Percentiles rank a stretch among this genome's conserved stretches.
Conservation (phyloP, 2,888 invertebrate genomes). For the Globia sparganii region DNA sequence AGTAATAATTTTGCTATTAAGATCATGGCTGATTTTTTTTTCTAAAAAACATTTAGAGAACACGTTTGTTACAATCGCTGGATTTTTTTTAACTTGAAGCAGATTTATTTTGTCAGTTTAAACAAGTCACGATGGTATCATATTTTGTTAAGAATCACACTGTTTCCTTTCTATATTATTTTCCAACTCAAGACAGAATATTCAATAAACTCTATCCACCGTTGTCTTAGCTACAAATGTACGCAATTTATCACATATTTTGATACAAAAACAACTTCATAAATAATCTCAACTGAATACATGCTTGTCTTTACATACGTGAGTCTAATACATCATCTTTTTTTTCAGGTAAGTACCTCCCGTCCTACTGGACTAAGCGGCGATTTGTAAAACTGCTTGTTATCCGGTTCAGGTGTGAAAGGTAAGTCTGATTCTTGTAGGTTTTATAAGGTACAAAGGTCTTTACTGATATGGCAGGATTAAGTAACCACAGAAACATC, state of each 20-base stretch:
- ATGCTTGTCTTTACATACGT: neutral
- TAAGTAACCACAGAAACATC: neutral
- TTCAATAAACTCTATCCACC: neutral
- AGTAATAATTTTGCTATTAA: neutral
- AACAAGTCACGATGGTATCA: neutral
- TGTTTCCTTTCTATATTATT: neutral
- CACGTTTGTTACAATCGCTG: neutral
- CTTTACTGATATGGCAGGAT: neutral
- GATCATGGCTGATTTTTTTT: neutral
- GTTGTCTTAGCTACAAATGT: neutral
- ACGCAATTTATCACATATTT: neutral
- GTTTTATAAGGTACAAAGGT: constrained; percentile 21
- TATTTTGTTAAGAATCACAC: neutral
- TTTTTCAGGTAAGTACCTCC: constrained; percentile 65
- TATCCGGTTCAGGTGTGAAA: neutral
- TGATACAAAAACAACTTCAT: constrained; percentile 2
- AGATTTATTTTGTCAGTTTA: neutral
- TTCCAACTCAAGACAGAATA: neutral
- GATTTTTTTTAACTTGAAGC: neutral
- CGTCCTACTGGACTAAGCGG: constrained; percentile 14
- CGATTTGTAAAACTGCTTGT: constrained; percentile 38
- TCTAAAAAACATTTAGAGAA: neutral
- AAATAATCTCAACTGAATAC: constrained; percentile 16
- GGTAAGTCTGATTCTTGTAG: constrained; percentile 52
- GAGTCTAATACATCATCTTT: constrained; percentile 27